Percentiles rank a stretch among this genome's conserved stretches.
Conservation (phyloP, 2,888 invertebrate species). For the Heteropelma amictum region DNA sequence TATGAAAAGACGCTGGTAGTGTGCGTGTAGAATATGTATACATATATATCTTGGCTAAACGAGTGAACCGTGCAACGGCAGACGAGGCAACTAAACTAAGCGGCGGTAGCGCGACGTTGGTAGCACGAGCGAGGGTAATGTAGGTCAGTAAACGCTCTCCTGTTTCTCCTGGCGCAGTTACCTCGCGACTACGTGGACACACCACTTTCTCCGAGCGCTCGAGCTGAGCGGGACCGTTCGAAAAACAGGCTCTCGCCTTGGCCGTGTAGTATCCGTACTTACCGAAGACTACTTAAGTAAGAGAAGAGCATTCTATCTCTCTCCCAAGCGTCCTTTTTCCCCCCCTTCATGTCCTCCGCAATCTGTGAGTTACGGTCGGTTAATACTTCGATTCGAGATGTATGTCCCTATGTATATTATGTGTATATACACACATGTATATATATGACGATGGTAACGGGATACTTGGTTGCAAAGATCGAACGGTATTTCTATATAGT, state of each 20-base stretch:
- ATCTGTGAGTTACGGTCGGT: conserved; percentile 8
- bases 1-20: too few species aligned
- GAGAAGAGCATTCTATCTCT: background rate
- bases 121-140: conserved; percentile 69
- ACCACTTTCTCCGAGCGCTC: conserved; percentile 73
- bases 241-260: conserved; percentile 71
- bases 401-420: too few species aligned
- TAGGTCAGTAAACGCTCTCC: conserved; percentile 75
- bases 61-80: conserved; percentile 61
- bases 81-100: conserved; percentile 33
- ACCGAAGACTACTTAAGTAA: background rate
- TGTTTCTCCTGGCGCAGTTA: conserved; percentile 50
- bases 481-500: conserved; percentile 49
- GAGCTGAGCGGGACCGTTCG: conserved; percentile 67
- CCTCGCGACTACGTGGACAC: conserved; percentile 48
- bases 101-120: conserved; percentile 36
- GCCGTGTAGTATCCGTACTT: conserved; percentile 34
- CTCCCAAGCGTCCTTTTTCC: background rate
- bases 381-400: conserved; percentile 31
- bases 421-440: too few species aligned
- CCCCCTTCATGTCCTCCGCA: background rate
- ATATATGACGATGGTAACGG: conserved; percentile 51
- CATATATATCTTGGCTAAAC: conserved; percentile 65
- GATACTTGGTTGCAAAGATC: conserved; percentile 47
- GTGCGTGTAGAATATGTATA: conserved; percentile 43